Conservation (phyloP, 2,888 invertebrate genomes). For the Lagria hirta region DNA sequence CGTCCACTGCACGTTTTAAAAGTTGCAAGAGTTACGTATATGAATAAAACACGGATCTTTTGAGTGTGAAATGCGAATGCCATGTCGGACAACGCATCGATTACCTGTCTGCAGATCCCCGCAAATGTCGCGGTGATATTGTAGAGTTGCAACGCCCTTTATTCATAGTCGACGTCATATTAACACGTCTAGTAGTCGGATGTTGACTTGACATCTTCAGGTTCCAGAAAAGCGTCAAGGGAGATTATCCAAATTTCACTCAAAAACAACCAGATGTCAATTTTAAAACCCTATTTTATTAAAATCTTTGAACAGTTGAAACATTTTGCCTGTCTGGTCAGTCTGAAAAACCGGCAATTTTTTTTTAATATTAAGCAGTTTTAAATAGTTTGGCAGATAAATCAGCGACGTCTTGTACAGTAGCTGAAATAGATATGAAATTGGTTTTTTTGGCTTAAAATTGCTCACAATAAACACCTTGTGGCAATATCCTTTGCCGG, state of each 20-base stretch:
- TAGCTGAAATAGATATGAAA: no score
- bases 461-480: no score
- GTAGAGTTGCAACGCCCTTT: constrained; percentile 25
- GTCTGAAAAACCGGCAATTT: no score
- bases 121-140: constrained; percentile 28
- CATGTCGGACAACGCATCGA: constrained; percentile 37
- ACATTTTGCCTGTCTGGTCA: no score
- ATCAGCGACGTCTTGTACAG: no score
- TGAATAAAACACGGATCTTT: constrained; percentile 37
- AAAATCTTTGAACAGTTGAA: no score
- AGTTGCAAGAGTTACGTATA: constrained; percentile 30
- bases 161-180: constrained; percentile 25
- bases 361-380: no score
- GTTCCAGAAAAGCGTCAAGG: constrained; percentile 3
- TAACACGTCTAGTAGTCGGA: constrained; percentile 15
- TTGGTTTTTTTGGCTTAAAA: no score
- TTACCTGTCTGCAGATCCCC: constrained; percentile 33
- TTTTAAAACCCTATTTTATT: no score
- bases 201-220: constrained; percentile 17
- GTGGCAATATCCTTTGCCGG: no score
- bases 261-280: no score
- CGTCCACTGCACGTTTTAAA: constrained; percentile 26
- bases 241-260: constrained; percentile 20
- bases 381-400: no score
- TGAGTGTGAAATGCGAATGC: constrained; percentile 35